phyloP scores from a whole-genome alignment of 2,888 invertebrate species.

The Cosmia pyralina region DNA sequence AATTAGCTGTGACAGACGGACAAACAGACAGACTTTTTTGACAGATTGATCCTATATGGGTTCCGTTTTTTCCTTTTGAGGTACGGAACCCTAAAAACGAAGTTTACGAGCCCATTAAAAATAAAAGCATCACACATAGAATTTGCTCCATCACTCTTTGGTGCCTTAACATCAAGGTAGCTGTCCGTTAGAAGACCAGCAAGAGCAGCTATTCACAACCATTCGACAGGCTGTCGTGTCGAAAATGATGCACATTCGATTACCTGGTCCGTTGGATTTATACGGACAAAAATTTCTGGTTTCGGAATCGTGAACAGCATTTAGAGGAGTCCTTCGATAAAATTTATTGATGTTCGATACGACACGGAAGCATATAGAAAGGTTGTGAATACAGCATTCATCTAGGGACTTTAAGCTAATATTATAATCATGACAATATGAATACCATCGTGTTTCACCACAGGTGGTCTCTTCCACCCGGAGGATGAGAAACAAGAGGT shows the following conservation, averaged over 20 bases:
- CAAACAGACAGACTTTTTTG: no score
- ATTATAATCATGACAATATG: neutral
- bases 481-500: conserved; percentile 96
- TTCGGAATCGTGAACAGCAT: neutral
- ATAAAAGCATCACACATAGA: neutral
- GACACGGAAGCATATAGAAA: neutral
- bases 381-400: neutral
- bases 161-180: neutral
- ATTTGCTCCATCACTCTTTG: neutral
- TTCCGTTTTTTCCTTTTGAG: no score
- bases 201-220: neutral
- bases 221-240: neutral
- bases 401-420: neutral
- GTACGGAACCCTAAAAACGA: no score
- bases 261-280: neutral
- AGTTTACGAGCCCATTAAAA: neutral
- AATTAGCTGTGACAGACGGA: no score
- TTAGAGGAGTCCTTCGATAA: neutral
- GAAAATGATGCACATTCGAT: no score
- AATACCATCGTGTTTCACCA: neutral
- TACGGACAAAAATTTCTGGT: no score
- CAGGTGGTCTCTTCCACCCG: conserved; percentile 97
- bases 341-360: neutral
- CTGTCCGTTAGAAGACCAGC: no score
- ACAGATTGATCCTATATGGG: no score